phyloP scores from a whole-genome alignment of 2,113 vertebrate genomes.

The Solea senegalensis region DNA sequence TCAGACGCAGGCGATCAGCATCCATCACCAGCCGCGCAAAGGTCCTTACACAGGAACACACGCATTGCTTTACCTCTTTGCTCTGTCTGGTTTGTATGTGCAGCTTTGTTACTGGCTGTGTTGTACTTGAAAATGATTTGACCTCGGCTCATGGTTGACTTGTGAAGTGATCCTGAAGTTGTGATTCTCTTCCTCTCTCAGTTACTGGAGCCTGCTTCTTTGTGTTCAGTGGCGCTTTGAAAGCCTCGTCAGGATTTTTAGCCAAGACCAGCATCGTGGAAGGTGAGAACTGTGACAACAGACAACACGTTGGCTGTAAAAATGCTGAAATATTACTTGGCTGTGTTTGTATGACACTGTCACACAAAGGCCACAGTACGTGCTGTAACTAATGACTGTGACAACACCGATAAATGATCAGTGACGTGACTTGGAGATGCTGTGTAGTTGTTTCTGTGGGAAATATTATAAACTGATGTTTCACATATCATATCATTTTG shows the following conservation, averaged over 20 bases:
- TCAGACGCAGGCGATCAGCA: conserved; percentile 99
- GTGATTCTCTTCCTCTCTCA: conserved; percentile 55
- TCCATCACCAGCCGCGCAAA: conserved; percentile 96
- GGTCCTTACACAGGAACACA: conserved; percentile 72
- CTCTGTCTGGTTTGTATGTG: background rate
- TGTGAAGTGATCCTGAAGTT: background rate
- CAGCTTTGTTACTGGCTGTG: background rate
- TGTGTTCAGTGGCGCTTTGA: conserved; percentile 98
- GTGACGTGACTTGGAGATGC: too few species aligned
- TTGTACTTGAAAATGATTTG: background rate
- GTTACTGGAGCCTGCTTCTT: conserved; percentile 99
- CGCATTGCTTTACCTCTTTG: background rate
- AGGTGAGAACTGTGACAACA: conserved; percentile 82
- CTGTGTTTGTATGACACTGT: background rate
- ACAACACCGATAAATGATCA: background rate
- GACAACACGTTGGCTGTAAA: conserved; percentile 1
- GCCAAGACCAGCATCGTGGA: conserved; percentile 99
- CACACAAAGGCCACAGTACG: background rate
- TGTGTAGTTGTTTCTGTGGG: too few species aligned
- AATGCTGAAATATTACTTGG: background rate
- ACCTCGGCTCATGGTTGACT: background rate
- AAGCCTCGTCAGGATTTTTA: conserved; percentile 93
- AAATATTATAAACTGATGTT: too few species aligned
- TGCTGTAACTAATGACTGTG: too few species aligned
- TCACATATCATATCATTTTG: too few species aligned